These are phyloP conservation scores for Temnothorax longispinosus DNA, from an alignment of 1,140 invertebrate genomes.

Conservation along the genomic window DNA sequence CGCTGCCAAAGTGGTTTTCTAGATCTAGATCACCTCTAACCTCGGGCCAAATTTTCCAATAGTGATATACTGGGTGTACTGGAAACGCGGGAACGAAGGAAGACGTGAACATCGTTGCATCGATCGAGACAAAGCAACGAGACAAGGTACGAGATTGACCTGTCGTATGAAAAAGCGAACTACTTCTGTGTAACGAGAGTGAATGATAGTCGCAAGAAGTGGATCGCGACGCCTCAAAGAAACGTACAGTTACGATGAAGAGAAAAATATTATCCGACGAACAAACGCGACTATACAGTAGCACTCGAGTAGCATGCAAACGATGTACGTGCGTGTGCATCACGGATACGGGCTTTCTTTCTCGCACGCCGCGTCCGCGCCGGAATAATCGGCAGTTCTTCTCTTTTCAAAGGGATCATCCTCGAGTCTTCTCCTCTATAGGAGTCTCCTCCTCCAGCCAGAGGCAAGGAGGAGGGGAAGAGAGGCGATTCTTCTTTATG, in stretches of 20 bases:
- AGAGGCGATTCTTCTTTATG: slow-evolving; percentile 50
- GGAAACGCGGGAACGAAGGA: not conserved
- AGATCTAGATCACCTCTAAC: slow-evolving; percentile 3
- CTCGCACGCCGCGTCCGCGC: not conserved
- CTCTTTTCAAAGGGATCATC: slow-evolving; percentile 53
- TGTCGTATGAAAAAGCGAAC: not conserved
- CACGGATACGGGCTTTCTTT: slow-evolving; percentile 9
- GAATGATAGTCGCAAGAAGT: not conserved
- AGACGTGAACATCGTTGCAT: not conserved
- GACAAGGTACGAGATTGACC: not conserved
- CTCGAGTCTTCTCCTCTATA: slow-evolving; percentile 43
- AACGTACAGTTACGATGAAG: not conserved
- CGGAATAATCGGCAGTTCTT: slow-evolving; percentile 42
- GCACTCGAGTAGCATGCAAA: too few relatives aligned
- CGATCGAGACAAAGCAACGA: not conserved
- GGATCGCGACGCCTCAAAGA: not conserved
- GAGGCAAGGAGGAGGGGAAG: not conserved
- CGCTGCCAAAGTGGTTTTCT: not conserved
- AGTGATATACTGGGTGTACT: not conserved
- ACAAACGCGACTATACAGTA: not conserved
- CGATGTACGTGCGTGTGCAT: slow-evolving; percentile 24
- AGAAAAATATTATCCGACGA: slow-evolving; percentile 23
- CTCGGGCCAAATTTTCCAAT: slow-evolving; percentile 2
- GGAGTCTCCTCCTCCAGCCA: not conserved
- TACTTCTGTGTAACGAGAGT: not conserved